phyloP scores from a whole-genome alignment of 1,140 invertebrate species.

The Drosophila seguyi region DNA sequence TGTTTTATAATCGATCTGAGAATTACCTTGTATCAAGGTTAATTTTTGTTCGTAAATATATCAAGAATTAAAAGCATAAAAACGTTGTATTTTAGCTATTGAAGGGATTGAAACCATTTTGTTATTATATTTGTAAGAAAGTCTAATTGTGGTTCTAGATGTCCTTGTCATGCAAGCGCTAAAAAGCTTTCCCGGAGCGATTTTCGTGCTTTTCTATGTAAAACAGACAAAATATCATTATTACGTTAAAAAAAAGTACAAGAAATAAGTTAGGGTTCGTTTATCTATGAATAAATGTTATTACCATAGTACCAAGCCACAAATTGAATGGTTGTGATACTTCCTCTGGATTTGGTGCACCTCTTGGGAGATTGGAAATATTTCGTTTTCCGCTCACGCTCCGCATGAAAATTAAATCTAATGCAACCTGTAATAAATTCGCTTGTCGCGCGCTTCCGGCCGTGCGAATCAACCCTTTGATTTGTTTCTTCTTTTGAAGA shows the following conservation, averaged over 20 bases:
- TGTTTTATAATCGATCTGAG: neutral
- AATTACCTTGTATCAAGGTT: constrained; percentile 8
- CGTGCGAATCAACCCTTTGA: constrained; percentile 72
- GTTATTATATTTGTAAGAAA: neutral
- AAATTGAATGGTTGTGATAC: neutral
- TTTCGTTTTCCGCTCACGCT: constrained; percentile 59
- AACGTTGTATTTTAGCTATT: no score
- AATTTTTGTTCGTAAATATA: neutral
- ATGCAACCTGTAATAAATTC: constrained; percentile 84
- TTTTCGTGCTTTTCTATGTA: neutral
- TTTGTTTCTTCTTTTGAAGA: constrained; percentile 39
- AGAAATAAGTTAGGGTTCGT: neutral
- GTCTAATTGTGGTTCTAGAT: no score
- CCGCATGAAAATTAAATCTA: constrained; percentile 78
- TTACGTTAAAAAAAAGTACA: neutral
- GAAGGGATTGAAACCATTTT: neutral
- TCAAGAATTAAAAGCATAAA: neutral
- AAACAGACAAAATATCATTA: neutral
- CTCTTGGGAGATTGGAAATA: constrained; percentile 1
- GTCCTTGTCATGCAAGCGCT: no score
- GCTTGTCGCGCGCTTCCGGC: constrained; percentile 65
- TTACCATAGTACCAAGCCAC: neutral
- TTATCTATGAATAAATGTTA: neutral
- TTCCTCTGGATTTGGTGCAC: neutral
- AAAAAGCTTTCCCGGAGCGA: no score